Evolutionary conservation across 2,113 vertebrate species (phyloP).

Genomic region (Eurypyga helias): DNA sequence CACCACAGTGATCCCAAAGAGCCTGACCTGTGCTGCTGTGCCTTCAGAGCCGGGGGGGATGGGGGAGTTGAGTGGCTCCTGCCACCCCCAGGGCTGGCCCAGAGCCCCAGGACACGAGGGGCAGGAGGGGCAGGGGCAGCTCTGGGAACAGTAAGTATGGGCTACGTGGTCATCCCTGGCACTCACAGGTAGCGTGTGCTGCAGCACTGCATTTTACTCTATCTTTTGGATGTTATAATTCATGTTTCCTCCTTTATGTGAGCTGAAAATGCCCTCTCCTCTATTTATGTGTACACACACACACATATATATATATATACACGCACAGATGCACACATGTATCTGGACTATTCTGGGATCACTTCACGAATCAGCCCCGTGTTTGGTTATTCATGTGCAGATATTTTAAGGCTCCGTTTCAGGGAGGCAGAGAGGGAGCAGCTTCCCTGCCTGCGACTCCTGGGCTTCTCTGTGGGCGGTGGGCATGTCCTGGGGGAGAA

Average conservation of each 20-base stretch:
- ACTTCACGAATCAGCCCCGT: neutral
- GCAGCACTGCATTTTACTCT: neutral
- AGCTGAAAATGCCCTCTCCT: neutral
- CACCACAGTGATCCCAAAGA: fast-evolving
- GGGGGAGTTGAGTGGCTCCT: fast-evolving
- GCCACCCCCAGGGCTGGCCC: neutral
- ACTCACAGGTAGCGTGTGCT: neutral
- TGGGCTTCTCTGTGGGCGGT: fast-evolving
- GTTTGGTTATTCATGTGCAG: neutral
- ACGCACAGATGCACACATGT: neutral
- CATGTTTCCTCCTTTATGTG: neutral
- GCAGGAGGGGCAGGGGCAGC: neutral
- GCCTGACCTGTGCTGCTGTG: fast-evolving
- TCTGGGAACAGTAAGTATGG: neutral
- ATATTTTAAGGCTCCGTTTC: neutral
- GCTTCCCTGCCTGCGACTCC: fast-evolving
- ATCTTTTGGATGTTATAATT: neutral
- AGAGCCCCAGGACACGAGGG: fast-evolving
- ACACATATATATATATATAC: fast-evolving
- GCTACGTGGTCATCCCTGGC: too few relatives aligned
- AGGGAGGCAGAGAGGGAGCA: neutral
- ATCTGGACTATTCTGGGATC: neutral
- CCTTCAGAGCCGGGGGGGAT: fast-evolving
- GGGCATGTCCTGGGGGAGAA: neutral
- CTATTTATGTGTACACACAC: neutral